phyloP scores from a whole-genome alignment of 1,140 invertebrate species.

The Aphis craccivora region DNA sequence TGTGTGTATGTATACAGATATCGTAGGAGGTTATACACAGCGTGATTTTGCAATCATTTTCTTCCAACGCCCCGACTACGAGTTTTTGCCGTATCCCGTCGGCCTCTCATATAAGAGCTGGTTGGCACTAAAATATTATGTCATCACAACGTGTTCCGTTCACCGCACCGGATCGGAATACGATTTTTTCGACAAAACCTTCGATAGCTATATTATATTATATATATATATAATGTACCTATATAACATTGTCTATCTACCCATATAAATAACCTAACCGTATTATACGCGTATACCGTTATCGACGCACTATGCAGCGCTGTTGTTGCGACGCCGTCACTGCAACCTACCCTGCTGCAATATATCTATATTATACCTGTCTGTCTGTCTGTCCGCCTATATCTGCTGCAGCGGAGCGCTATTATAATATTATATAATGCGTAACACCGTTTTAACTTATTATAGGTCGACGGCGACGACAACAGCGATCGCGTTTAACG shows the following conservation, averaged over 20 bases:
- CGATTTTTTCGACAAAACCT: not conserved
- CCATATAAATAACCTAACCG: too few species aligned
- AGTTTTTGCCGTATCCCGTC: not conserved
- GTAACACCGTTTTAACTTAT: not conserved
- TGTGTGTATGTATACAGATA: not conserved
- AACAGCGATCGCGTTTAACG: too few species aligned
- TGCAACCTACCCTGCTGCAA: not conserved
- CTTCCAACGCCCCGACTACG: not conserved
- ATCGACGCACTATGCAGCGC: not conserved
- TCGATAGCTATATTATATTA: not conserved
- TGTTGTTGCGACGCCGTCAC: too few species aligned
- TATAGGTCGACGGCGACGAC: not conserved
- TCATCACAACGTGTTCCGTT: not conserved
- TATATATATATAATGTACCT: not conserved
- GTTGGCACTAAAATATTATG: not conserved
- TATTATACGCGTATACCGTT: not conserved
- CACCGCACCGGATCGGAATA: not conserved
- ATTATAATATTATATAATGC: not conserved
- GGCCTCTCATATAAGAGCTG: not conserved
- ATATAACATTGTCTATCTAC: not conserved
- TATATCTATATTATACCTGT: not conserved
- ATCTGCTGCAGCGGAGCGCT: not conserved
- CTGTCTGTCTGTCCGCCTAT: too few species aligned
- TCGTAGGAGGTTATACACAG: not conserved
- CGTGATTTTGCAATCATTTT: not conserved